Evolutionary conservation across 2,797 vertebrate species (phyloP).

Genomic region (Propithecus deckenii): DNA sequence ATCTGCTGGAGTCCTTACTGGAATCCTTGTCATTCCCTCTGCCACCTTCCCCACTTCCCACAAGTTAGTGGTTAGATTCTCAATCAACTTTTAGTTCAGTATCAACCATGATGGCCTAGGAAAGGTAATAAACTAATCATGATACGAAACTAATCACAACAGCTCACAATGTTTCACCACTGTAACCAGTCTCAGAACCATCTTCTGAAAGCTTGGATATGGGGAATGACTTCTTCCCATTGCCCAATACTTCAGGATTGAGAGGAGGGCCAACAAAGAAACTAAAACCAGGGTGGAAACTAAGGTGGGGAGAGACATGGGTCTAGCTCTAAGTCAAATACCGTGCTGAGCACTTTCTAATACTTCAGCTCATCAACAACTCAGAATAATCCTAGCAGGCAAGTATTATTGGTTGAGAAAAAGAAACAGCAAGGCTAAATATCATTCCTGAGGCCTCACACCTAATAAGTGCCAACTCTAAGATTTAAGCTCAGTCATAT

Average conservation of each 20-base stretch:
- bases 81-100: background rate
- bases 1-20: background rate
- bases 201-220: background rate
- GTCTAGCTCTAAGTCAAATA: background rate
- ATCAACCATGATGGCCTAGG: background rate
- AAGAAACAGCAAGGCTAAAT: background rate
- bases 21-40: background rate
- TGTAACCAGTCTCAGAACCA: background rate
- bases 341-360: background rate
- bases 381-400: background rate
- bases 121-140: background rate
- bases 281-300: background rate
- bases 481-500: background rate
- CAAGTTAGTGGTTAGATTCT: background rate
- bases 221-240: background rate
- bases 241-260: background rate
- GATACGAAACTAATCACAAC: background rate
- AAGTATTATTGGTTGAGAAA: background rate
- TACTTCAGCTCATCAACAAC: background rate
- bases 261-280: background rate
- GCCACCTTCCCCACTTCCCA: background rate
- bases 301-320: background rate
- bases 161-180: background rate
- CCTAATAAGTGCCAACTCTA: background rate
- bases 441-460: background rate